Evolutionary conservation across 2,888 invertebrate genomes (phyloP).

Genomic region (Leistus spinibarbis): DNA sequence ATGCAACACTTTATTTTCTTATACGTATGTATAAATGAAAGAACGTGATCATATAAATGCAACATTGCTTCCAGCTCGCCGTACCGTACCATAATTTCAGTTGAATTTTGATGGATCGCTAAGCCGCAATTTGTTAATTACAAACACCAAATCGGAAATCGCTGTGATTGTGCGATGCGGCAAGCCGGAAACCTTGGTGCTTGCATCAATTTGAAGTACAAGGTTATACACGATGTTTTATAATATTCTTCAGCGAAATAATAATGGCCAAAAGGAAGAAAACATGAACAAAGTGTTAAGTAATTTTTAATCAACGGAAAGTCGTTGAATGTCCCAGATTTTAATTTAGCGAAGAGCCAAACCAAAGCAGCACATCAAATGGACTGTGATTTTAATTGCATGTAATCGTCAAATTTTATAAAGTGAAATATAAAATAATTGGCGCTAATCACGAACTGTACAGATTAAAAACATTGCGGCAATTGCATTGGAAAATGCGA

Average conservation of each 20-base stretch:
- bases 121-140: no score
- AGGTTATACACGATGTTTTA: no score
- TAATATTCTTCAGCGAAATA: neutral
- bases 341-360: conserved; percentile 55
- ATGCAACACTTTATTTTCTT: no score
- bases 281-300: neutral
- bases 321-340: conserved; percentile 43
- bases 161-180: no score
- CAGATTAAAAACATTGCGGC: conserved; percentile 12
- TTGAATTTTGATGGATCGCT: no score
- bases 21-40: no score
- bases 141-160: no score
- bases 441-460: conserved; percentile 51
- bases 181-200: no score
- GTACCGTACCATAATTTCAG: no score
- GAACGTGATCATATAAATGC: no score
- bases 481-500: conserved; percentile 4
- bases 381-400: conserved; percentile 54
- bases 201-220: no score
- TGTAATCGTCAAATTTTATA: conserved; percentile 52
- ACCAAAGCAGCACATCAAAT: conserved; percentile 48
- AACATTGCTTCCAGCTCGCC: no score
- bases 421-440: conserved; percentile 53
- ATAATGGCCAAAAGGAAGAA: neutral
- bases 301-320: neutral